Percentiles rank a stretch among this genome's conserved stretches.
phyloP scores from a whole-genome alignment of 2,888 invertebrate genomes.

The Noctua janthe region DNA sequence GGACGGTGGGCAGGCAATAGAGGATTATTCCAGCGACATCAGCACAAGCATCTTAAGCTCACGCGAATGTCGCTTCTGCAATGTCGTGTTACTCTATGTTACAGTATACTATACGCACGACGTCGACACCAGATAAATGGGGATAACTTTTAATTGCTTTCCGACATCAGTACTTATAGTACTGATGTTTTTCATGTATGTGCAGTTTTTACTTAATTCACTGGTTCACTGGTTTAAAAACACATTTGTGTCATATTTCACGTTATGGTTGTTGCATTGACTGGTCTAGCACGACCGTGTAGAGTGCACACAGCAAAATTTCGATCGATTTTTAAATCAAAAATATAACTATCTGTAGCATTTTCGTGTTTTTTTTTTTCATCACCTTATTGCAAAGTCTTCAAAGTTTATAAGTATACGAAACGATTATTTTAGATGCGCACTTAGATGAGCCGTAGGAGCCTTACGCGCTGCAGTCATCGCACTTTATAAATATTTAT shows the following conservation, averaged over 20 bases:
- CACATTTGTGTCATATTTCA: background rate
- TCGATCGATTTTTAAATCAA: background rate
- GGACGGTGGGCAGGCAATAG: background rate
- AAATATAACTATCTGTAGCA: background rate
- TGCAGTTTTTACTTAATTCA: slow-evolving; percentile 31
- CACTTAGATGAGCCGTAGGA: too few species aligned
- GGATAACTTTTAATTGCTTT: slow-evolving; percentile 85
- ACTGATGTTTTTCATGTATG: slow-evolving; percentile 38
- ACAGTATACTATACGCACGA: slow-evolving; percentile 56
- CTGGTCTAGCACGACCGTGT: background rate
- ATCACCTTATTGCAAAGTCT: background rate
- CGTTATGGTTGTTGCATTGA: background rate
- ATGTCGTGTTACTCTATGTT: slow-evolving; percentile 45
- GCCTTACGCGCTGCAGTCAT: too few species aligned
- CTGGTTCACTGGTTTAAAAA: slow-evolving; percentile 25
- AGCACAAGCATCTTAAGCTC: background rate
- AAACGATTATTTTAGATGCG: too few species aligned
- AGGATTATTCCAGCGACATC: background rate
- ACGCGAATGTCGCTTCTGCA: background rate
- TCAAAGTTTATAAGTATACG: background rate
- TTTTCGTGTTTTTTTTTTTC: background rate
- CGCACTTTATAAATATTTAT: too few species aligned
- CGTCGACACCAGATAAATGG: slow-evolving; percentile 75
- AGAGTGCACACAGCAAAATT: background rate
- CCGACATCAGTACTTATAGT: slow-evolving; percentile 59